phyloP scores from a whole-genome alignment of 2,888 invertebrate species.

The Diloba caeruleocephala region DNA sequence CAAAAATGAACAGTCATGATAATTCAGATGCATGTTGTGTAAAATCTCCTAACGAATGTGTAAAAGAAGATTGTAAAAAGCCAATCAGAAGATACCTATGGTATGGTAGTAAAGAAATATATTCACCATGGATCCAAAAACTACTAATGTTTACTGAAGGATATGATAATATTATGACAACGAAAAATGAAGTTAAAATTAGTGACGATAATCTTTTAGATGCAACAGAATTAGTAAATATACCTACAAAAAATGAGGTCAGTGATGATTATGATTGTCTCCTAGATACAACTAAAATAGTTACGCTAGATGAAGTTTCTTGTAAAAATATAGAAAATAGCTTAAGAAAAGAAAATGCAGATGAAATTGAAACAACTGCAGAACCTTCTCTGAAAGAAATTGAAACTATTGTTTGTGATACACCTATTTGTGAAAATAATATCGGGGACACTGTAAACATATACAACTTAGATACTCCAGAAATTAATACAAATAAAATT shows the following conservation, averaged over 20 bases:
- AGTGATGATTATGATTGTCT: slow-evolving; percentile 3
- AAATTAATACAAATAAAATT: slow-evolving; percentile 4
- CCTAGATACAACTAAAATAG: slow-evolving; percentile 1
- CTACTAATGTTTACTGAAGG: slow-evolving; percentile 67
- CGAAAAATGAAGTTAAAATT: neutral
- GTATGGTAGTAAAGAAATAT: slow-evolving; percentile 67
- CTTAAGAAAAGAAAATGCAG: neutral
- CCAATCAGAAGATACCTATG: slow-evolving; percentile 10
- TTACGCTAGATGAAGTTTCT: neutral
- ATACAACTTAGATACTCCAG: neutral
- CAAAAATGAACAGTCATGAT: neutral
- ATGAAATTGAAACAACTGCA: neutral
- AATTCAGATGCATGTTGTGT: slow-evolving; percentile 2
- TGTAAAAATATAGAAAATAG: neutral
- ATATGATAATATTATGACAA: slow-evolving; percentile 18
- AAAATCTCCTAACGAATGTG: neutral
- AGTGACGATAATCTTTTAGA: neutral
- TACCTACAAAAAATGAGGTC: neutral
- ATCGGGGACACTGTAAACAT: slow-evolving; percentile 6
- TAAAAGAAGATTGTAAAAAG: neutral
- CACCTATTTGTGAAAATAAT: slow-evolving; percentile 3
- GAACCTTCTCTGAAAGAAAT: neutral
- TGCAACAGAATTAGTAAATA: neutral
- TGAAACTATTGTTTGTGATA: slow-evolving; percentile 1
- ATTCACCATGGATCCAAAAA: slow-evolving; percentile 78